Evolutionary conservation across 2,797 vertebrate genomes (phyloP), one percentile per base, ranked within the genome.

Genomic region (Acanthurus tractus): DNA sequence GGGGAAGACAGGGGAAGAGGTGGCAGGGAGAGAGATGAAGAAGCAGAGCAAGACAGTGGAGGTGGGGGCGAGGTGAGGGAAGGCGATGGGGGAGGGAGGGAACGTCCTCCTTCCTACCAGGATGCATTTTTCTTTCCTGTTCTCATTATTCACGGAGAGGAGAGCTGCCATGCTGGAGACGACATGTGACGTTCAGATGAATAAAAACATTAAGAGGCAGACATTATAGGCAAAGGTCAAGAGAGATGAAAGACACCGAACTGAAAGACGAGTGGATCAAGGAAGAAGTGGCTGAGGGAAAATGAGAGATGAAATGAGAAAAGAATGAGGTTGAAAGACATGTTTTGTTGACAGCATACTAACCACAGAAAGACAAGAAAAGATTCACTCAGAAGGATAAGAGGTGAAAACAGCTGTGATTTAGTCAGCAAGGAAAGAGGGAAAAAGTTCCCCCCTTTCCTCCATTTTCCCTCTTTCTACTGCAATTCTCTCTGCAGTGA

Each of bases 81-180:
- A 45, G 87, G 70, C 0, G 93, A 91, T 0, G 68, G 58, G 2
- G 81, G 23, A 62, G 76, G 53, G 22, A 89, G 94, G 73, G 94
- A 95, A 6, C 92, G 94, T 23, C 95, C 95, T 53, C 95, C 95
- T 2, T 91, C 94, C 36, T 96, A 96, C 88, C 94, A 95, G 86
- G 95, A 96, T 53, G 95, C 95, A 0, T 95, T 96, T 88, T 95
- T 96, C 85, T 96, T 96, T 18, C 95, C 95, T 0, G 94, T 96
- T 63, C 93, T 96, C 48, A 96, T 96, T 42, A 95, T 96, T 40
- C 95, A 96, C 36, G 95, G 95, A 58, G 95, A 95, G 80, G 95
- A 96, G 90, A 96, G 95, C 89, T 96, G 95, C 91, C 95, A 96
- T 25, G 92, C 93, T 3, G 94, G 94, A 69, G 94, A 94, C 20